Evolutionary conservation across 2,113 vertebrate genomes (phyloP), one percentile per base, ranked within the genome.

Genomic region (Catagonus wagneri): DNA sequence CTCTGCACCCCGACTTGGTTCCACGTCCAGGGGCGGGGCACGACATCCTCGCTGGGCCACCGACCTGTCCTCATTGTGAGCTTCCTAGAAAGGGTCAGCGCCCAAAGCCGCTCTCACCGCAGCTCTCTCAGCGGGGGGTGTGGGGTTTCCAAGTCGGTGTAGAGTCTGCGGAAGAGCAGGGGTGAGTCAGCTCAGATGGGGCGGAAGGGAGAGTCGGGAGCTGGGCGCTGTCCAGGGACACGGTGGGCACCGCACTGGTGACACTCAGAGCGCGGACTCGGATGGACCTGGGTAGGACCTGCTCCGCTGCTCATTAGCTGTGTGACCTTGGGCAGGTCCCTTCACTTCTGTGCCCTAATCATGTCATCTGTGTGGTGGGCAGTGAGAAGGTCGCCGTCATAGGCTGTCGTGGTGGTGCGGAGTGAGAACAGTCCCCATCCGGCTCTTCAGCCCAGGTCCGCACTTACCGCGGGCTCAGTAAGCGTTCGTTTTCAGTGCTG

Each of bases 81-180:
- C 44, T 68, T 96, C 69, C 50, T 61, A 14, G 54, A 96, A 93
- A 69, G 85, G 81, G 25, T 83, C 20, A 8, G 56, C 80, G 16
- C 76, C 81, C 72, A 65, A 11, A 89, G 68, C 76, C 3, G 4
- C 80, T 36, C 65, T 92, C 72, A 27, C 36, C 17, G 4, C 0
- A 2, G 17, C 87, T 86, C 86, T 83, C 83, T 90, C 23, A 17
- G 27, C 20, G 29, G 39, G 34, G 7, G 1, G 2, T 66, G 71
- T 66, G 1, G 32, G 23, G n/a, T 65, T 75, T 65, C 74, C 56
- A 83, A 76, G 66, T 80, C 84, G 90, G 39, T 60, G 80, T 71
- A 87, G 87, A 87, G 27, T 74, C 69, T 76, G 32, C 71, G 80
- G 88, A n/a, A 54, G 63, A 34, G 5, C 29, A 34, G 23, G 54